Base-by-base conservation (phyloP, 30 jellyfish, hydroid and myxozoan species). In the Aurelia sp. region DNA sequence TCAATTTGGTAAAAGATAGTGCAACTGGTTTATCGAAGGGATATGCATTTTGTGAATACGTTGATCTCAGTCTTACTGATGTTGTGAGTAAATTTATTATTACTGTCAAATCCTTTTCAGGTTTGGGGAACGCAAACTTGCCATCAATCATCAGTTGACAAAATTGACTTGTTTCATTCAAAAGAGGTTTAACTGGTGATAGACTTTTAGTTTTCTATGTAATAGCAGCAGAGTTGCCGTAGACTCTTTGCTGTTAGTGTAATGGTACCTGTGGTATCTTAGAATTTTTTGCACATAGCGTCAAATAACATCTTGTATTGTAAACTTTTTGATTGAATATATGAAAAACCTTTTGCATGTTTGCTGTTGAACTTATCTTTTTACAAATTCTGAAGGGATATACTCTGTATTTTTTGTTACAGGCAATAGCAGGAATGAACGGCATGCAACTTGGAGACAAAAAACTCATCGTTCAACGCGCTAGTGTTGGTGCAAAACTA, bases 341-440 rank as follows among this genome's bases (percentile, higher is more conserved):
- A 73, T 41, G 10, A 33, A 44, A 23, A 3, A 73, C 35, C 27
- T 73, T n/a, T 73, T 23, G 7, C 19, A 17, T 10, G 20, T 21
- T 48, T 44, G 15, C 48, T 73, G 13, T 0, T 11, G 7, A 33
- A 73, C 21, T 8, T 47, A 27, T 27, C 41, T 7, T 16, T 17
- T 59, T 18, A 66, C n/a, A 70, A 17, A 33, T 2, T 68, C 1
- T 50, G 3, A 10, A 8, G 8, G 9, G 21, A n/a, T 7, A 17
- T 64, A 12, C 27, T 20, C 63, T 51, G 21, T 63, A 18, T 3
- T 81, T 30, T 47, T 67, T 66, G 31, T 40, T 62, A 22, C 52
- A 95, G 99, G 99, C 99, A 11, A 95, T 95, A 15, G 98, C 99
- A 66, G 99, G 99, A 4, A 86, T 95, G 98, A 89, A 95, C 74